These are phyloP conservation scores for Orthosia incerta DNA, from an alignment of 2,888 invertebrate genomes.

Conservation along the genomic window DNA sequence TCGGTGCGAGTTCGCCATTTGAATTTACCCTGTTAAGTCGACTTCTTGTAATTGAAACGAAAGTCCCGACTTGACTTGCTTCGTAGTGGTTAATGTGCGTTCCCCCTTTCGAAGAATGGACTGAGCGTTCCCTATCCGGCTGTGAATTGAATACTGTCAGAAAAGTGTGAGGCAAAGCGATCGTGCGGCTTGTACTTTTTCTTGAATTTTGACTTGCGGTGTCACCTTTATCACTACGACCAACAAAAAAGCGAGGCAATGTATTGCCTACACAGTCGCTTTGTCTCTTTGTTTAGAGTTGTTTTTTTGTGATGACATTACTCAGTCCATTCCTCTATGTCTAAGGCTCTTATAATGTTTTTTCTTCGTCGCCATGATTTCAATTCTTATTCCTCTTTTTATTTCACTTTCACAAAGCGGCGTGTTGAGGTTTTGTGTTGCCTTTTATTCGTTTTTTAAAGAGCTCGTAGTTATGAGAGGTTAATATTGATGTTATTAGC, in stretches of 20 bases:
- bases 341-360: conserved; percentile 28
- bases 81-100: conserved; percentile 68
- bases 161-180: not conserved
- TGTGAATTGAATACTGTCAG: conserved; percentile 56
- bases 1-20: conserved; percentile 74
- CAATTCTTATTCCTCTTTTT: conserved; percentile 51
- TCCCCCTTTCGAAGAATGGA: conserved; percentile 28
- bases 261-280: not conserved
- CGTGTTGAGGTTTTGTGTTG: conserved; percentile 51
- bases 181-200: not conserved
- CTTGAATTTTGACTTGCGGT: conserved; percentile 10
- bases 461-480: conserved; percentile 21
- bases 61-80: conserved; percentile 79
- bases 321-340: conserved; percentile 4
- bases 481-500: conserved; percentile 37
- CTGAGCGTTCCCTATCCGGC: not conserved
- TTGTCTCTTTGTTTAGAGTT: not conserved
- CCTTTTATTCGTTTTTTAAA: conserved; percentile 49
- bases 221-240: not conserved
- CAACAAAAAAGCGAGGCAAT: not conserved
- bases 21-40: conserved; percentile 78
- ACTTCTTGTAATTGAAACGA: conserved; percentile 83
- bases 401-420: conserved; percentile 51
- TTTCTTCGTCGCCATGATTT: conserved; percentile 46
- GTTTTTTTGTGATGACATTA: not conserved